These are phyloP conservation scores for Drosophila pectinifera DNA, from an alignment of 1,140 invertebrate genomes.

Conservation along the genomic window DNA sequence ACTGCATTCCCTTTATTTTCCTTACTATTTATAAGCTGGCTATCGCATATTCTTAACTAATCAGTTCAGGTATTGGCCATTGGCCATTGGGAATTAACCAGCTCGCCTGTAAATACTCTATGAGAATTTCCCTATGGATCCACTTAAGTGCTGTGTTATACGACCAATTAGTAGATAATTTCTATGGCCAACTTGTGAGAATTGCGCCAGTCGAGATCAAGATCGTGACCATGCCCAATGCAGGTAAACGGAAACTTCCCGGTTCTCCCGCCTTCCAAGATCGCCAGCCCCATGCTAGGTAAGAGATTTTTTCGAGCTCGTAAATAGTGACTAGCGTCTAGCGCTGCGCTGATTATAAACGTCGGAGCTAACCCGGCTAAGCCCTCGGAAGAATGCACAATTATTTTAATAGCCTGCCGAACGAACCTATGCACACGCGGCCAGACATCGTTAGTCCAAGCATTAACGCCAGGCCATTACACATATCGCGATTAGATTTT, in stretches of 20 bases:
- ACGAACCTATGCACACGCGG: conserved; percentile 85
- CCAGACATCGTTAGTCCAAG: background rate
- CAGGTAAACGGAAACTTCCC: conserved; percentile 30
- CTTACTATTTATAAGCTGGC: background rate
- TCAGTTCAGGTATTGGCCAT: conserved; percentile 8
- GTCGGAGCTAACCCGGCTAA: conserved; percentile 31
- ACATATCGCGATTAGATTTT: conserved; percentile 55
- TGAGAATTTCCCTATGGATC: conserved; percentile 13
- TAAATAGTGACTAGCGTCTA: conserved; percentile 22
- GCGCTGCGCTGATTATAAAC: conserved; percentile 29
- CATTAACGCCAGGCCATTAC: conserved; percentile 3
- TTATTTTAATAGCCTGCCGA: conserved; percentile 85
- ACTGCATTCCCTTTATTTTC: background rate
- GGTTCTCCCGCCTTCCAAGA: too few relatives aligned
- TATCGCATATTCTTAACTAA: conserved; percentile 11
- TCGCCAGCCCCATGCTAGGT: background rate
- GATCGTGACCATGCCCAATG: conserved; percentile 26
- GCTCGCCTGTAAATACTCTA: background rate
- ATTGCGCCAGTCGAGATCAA: conserved; percentile 9
- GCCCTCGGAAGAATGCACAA: conserved; percentile 54
- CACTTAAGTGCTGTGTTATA: conserved; percentile 33
- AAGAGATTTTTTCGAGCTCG: conserved; percentile 1
- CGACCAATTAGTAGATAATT: conserved; percentile 34
- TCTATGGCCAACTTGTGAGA: conserved; percentile 28
- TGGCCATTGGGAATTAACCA: background rate